A percentile compares a stretch with the other conserved stretches of the same genome.
Evolutionary conservation across 2,888 invertebrate genomes (phyloP).

Genomic region (Iphiclides podalirius): DNA sequence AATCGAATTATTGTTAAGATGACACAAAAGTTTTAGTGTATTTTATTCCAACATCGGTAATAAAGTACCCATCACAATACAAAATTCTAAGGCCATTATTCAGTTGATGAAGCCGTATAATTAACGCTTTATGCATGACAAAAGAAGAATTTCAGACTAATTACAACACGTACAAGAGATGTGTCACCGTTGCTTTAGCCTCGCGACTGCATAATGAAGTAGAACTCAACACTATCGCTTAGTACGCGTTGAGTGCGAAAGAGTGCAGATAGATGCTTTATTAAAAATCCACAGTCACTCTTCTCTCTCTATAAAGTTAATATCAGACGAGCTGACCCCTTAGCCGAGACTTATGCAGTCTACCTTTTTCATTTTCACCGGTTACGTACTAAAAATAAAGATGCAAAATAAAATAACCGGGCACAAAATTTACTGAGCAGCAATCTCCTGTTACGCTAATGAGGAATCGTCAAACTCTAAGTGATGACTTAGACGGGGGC

Average conservation of each 20-base stretch:
- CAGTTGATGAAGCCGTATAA: not conserved
- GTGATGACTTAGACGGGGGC: conserved; percentile 26
- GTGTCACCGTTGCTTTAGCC: not conserved
- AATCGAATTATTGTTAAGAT: no score
- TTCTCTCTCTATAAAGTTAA: not conserved
- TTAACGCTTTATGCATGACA: not conserved
- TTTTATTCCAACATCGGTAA: no score
- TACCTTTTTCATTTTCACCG: no score
- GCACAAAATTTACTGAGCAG: conserved; percentile 13
- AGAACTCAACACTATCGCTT: not conserved
- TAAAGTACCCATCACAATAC: not conserved
- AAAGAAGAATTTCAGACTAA: conserved; percentile 1
- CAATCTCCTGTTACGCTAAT: conserved; percentile 20
- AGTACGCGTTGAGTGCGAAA: not conserved
- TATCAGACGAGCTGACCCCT: no score
- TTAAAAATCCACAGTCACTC: not conserved
- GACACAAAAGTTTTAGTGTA: no score
- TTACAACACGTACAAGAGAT: not conserved
- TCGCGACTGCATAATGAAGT: not conserved
- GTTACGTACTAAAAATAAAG: not conserved
- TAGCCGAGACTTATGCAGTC: no score
- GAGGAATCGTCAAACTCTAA: conserved; percentile 21
- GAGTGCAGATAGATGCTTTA: not conserved
- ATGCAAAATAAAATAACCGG: not conserved
- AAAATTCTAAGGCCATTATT: not conserved